Base-by-base conservation (phyloP, 2,888 invertebrate species). In the Agrochola lychnidis region DNA sequence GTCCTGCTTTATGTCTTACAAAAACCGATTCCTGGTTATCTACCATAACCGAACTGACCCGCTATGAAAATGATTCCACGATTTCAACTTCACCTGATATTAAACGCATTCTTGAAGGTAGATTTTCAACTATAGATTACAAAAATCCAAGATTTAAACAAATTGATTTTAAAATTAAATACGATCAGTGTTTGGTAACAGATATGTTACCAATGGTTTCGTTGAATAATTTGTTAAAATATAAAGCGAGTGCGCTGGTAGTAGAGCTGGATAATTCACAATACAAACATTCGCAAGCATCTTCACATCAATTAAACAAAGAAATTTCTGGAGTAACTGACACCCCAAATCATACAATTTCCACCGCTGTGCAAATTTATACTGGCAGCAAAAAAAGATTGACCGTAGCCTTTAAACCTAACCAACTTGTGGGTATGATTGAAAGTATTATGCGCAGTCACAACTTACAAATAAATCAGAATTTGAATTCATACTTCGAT, bases 41-140 rank as follows among this genome's bases (percentile, higher is more conserved):
- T 48, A 90, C 90, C 6, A 91, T 93, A 78, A 78, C 89, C 5
- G 92, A 93, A 87, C 70, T 87, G 48, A 64, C 87, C 22, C 78
- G 76, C 16, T 76, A 71, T 75, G 88, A 90, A 67, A 81, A 62
- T 75, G 84, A 81, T 22, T 48, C 67, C 48, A 51, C 76, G 22
- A 67, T 51, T 36, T 0, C 6, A 25, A 14, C 0, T 40, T 79
- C 86, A 57, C 64, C 81, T 30, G 77, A 84, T 68, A 74, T 91
- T 25, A 85, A 73, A 64, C 74, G 59, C 5, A 59, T 88, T 22
- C 67, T 88, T 12, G 56, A 85, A 45, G 92, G 92, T 25, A 82
- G 59, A 45, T 92, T 88, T 81, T 73, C 80, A 48, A 79, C 69
- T 48, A 81, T 40, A 74, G 10, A 45, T 19, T 36, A 40, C 45